These are phyloP conservation scores for Ichneumoninae sp. DNA, from an alignment of 2,888 invertebrate species.

Conservation along the genomic window DNA sequence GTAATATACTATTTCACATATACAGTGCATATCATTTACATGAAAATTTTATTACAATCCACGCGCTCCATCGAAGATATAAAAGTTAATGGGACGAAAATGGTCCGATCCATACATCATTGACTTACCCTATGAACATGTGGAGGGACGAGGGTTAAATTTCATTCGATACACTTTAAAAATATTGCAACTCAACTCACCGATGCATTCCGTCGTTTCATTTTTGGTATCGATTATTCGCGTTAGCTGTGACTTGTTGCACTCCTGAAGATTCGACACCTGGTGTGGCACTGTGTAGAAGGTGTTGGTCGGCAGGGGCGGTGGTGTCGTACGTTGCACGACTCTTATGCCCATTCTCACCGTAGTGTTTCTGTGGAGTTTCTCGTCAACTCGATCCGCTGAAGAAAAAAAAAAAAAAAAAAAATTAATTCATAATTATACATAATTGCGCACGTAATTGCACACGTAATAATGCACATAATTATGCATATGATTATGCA, in stretches of 20 bases:
- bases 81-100: background rate
- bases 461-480: too few relatives aligned
- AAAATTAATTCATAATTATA: too few relatives aligned
- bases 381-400: constrained; percentile 95
- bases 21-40: background rate
- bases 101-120: background rate
- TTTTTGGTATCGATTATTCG: constrained; percentile 73
- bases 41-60: background rate
- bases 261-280: constrained; percentile 57
- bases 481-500: too few relatives aligned
- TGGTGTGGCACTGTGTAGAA: constrained; percentile 74
- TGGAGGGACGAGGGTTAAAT: background rate
- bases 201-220: constrained; percentile 73
- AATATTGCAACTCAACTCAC: constrained; percentile 64
- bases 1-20: background rate
- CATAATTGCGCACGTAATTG: too few relatives aligned
- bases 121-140: background rate
- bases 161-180: background rate
- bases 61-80: background rate
- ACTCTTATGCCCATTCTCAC: constrained; percentile 95
- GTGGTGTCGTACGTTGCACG: constrained; percentile 87
- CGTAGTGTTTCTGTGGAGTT: constrained; percentile 91
- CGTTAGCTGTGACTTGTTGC: constrained; percentile 63
- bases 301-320: constrained; percentile 75
- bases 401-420: constrained; percentile 59